Percentiles rank a stretch among this genome's conserved stretches.
Conservation (phyloP, 2,113 vertebrate species). For the Chelonoidis abingdonii region DNA sequence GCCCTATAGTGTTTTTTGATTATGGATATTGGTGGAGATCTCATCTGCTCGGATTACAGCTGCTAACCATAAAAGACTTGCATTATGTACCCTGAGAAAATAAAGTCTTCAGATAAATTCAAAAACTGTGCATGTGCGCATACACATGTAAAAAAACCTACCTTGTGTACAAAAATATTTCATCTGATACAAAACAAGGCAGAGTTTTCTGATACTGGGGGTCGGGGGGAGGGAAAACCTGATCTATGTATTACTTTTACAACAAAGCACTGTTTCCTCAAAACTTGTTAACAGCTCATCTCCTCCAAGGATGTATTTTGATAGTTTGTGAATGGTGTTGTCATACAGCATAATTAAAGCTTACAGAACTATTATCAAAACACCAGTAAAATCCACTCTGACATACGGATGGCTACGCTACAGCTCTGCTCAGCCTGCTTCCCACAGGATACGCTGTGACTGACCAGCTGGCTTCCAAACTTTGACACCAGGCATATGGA, state of each 20-base stretch:
- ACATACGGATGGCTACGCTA: conserved; percentile 63
- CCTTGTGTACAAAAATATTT: neutral
- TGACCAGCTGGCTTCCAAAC: conserved; percentile 82
- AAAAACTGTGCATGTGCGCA: neutral
- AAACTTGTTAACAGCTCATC: conserved; percentile 69
- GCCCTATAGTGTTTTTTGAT: conserved; percentile 58
- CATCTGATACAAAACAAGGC: rapidly evolving
- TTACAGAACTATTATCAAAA: conserved; percentile 71
- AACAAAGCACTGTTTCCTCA: conserved; percentile 57
- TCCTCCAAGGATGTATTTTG: conserved; percentile 77
- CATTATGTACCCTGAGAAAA: conserved; percentile 42
- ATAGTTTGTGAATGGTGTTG: conserved; percentile 71
- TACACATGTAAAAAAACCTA: neutral
- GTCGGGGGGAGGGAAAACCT: neutral
- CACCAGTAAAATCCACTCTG: conserved; percentile 45
- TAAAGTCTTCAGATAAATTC: conserved; percentile 57
- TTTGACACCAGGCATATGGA: conserved; percentile 83
- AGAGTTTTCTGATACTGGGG: rapidly evolving
- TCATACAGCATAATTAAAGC: conserved; percentile 75
- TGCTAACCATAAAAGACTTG: conserved; percentile 60
- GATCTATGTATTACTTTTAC: conserved; percentile 4
- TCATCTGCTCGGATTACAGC: conserved; percentile 18
- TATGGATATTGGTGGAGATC: conserved; percentile 51
- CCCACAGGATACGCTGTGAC: conserved; percentile 70
- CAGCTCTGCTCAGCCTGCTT: conserved; percentile 57